phyloP scores from a whole-genome alignment of 2,888 invertebrate species.

The Onchidella celtica region DNA sequence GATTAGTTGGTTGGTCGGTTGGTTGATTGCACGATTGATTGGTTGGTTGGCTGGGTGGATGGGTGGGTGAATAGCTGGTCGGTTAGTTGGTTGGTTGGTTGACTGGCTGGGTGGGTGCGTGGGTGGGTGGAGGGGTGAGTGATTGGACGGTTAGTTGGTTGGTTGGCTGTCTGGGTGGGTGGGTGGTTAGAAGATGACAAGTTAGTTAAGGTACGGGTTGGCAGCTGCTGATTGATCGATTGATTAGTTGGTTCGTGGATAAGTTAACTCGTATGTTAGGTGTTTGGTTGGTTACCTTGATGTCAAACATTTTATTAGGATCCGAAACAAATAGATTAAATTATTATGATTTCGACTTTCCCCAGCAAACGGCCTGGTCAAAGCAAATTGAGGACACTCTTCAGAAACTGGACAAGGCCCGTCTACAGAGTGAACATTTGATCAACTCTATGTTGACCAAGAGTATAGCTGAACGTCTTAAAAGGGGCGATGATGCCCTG shows the following conservation, averaged over 20 bases:
- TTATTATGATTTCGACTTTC: too few species aligned
- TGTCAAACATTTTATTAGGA: too few species aligned
- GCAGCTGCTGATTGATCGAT: too few species aligned
- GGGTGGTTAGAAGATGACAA: not conserved
- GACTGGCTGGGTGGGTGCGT: not conserved
- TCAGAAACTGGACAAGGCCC: conserved; percentile 90
- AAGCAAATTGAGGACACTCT: conserved; percentile 89
- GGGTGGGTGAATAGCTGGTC: not conserved
- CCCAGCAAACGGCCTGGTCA: conserved; percentile 89
- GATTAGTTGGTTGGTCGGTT: not conserved
- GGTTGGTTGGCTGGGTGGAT: not conserved
- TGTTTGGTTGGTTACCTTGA: too few species aligned
- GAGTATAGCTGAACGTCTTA: conserved; percentile 89
- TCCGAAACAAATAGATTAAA: too few species aligned
- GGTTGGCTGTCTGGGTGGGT: not conserved
- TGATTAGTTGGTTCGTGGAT: too few species aligned
- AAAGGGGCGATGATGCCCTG: conserved; percentile 88
- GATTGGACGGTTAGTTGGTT: not conserved
- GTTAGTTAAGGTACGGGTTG: too few species aligned
- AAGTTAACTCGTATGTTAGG: too few species aligned
- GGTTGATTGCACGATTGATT: not conserved
- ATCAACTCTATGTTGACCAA: conserved; percentile 96
- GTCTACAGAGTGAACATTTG: conserved; percentile 90
- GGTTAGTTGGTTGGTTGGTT: not conserved
- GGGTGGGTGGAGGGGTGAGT: not conserved